Evolutionary conservation across 2,888 invertebrate species (phyloP), one percentile per base, ranked within the genome.

Genomic region (Drosophila percnosoma): DNA sequence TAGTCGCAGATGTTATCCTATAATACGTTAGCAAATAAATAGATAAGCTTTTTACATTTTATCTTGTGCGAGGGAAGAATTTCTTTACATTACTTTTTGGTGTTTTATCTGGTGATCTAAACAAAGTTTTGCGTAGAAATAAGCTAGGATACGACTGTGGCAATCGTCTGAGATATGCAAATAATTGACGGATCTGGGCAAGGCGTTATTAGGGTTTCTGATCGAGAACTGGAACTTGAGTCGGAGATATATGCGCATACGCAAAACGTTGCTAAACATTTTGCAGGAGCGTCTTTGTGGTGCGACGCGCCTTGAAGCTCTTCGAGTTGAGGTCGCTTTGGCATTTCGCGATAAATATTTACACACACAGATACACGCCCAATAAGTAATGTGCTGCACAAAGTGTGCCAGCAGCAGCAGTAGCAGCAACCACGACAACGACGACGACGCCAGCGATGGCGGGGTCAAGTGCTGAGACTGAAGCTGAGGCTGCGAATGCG

Each of bases 291-390:
- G 80, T 51, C 87, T 70, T 21, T 11, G 38, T 31, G 52, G 63
- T 68, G 54, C 24, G 54, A 60, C 72, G 54, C 55, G 27, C 55
- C 55, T 55, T 57, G 54, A 54, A 21, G 73, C 71, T 72, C 68
- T 48, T 58, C 77, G 67, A 60, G 49, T 42, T 48, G 61, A 57
- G 69, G 79, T 49, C 21, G 61, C 33, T 34, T 51, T 65, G 85
- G 82, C 76, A 86, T 87, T 87, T 88, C 79, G 87, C 89, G 82
- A 83, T 82, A 73, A 88, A 88, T 87, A 88, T 88, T 88, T 83
- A 69, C 89, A 73, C 61, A 78, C 73, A 81, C 53, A 65, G 51
- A 80, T 72, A 88, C 83, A 86, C 85, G 84, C 76, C 87, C 80
- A 89, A 87, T 88, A 87, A 84, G 89, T 87, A 80, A 68, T 86